Conservation (phyloP, 2,113 vertebrate species). For the Nothoprocta perdicaria region DNA sequence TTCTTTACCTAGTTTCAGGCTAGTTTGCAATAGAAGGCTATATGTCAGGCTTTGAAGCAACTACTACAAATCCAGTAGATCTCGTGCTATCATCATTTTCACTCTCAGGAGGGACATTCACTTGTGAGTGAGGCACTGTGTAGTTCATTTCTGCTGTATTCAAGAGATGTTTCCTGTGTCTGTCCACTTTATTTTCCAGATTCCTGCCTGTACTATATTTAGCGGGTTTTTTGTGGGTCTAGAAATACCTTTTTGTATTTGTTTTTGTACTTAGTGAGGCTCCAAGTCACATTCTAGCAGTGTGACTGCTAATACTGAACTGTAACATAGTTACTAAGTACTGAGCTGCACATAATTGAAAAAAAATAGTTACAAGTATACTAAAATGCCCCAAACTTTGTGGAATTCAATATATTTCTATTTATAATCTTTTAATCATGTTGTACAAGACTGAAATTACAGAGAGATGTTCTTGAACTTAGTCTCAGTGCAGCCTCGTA, state of each 20-base stretch:
- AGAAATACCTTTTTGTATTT: background rate
- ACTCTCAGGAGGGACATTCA: background rate
- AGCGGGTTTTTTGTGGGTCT: background rate
- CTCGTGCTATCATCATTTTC: background rate
- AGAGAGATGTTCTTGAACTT: constrained; percentile 14
- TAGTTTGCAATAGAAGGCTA: background rate
- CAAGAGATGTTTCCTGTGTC: background rate
- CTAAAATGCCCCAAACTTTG: background rate
- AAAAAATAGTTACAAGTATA: background rate
- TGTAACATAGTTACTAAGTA: background rate
- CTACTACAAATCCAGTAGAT: background rate
- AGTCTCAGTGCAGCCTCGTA: background rate
- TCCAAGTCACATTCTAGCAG: background rate
- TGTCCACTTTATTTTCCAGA: background rate
- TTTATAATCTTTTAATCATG: background rate
- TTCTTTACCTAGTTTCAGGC: background rate
- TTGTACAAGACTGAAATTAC: constrained; percentile 6
- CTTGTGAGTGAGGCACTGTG: background rate
- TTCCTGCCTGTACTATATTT: background rate
- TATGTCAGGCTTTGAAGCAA: background rate
- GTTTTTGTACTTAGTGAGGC: background rate
- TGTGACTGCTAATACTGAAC: background rate
- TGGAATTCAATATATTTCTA: constrained; percentile 8
- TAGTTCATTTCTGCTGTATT: background rate
- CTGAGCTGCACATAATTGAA: background rate